phyloP scores from a whole-genome alignment of 2,797 vertebrate genomes.

The Protosalanx chinensis region DNA sequence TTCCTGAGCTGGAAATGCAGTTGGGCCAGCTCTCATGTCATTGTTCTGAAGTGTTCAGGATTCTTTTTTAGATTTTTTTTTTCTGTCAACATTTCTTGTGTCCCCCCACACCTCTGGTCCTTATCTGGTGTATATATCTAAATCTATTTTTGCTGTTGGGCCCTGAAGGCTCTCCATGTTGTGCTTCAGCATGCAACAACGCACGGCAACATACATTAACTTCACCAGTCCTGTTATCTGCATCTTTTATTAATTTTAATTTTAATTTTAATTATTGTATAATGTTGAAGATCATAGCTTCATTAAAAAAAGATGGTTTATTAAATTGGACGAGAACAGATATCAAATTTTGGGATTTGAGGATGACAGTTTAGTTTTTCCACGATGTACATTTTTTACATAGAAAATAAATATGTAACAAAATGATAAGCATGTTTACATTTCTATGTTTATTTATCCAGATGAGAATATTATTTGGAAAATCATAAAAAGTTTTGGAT shows the following conservation, averaged over 20 bases:
- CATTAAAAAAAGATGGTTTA: conserved; percentile 42
- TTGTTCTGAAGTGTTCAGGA: conserved; percentile 25
- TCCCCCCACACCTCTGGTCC: conserved; percentile 39
- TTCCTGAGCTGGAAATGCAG: conserved; percentile 30
- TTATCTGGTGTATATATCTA: conserved; percentile 66
- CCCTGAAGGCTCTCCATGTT: conserved; percentile 35
- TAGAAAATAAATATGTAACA: conserved; percentile 68
- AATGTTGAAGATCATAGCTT: conserved; percentile 42
- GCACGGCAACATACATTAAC: conserved; percentile 42
- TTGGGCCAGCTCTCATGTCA: conserved; percentile 44
- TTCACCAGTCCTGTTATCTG: conserved; percentile 43
- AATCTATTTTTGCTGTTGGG: conserved; percentile 36
- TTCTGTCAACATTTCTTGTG: conserved; percentile 17
- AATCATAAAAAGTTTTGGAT: conserved; percentile 90
- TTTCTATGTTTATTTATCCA: conserved; percentile 86
- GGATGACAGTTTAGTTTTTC: conserved; percentile 48
- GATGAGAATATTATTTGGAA: conserved; percentile 86
- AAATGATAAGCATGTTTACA: conserved; percentile 83
- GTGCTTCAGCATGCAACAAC: conserved; percentile 55
- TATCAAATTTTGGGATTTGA: conserved; percentile 44
- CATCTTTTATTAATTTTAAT: conserved; percentile 41
- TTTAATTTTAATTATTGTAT: conserved; percentile 34
- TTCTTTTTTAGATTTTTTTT: conserved; percentile 21
- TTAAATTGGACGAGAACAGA: conserved; percentile 42
- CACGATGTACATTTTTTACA: conserved; percentile 81